Conservation (phyloP, 2,888 invertebrate genomes). For the Furcula furcula region DNA sequence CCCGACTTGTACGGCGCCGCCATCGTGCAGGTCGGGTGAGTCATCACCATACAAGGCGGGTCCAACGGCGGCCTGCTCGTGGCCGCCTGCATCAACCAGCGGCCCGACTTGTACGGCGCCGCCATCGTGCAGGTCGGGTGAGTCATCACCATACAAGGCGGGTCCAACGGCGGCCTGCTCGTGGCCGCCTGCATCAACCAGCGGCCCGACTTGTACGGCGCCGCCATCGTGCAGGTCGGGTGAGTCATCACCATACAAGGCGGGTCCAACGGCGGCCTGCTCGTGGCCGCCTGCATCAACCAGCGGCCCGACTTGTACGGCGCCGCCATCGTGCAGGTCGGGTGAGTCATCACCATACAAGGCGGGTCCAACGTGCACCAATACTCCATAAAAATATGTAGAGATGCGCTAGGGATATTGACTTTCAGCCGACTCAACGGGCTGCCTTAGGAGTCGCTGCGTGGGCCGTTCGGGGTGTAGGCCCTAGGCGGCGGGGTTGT, state of each 20-base stretch:
- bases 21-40: slow-evolving; percentile 96
- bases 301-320: slow-evolving; percentile 97
- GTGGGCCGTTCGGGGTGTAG: too few relatives aligned
- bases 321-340: slow-evolving; percentile 96
- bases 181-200: slow-evolving; percentile 97
- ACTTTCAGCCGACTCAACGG: too few relatives aligned
- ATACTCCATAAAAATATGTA: too few relatives aligned
- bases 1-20: slow-evolving; percentile 97
- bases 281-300: slow-evolving; percentile 97
- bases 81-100: slow-evolving; percentile 96
- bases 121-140: slow-evolving; percentile 97
- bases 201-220: slow-evolving; percentile 96
- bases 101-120: slow-evolving; percentile 96
- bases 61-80: slow-evolving; percentile 99
- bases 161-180: slow-evolving; percentile 98
- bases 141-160: slow-evolving; percentile 93
- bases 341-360: slow-evolving; percentile 85
- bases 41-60: slow-evolving; percentile 93
- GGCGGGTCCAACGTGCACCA: too few relatives aligned
- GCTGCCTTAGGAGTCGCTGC: too few relatives aligned
- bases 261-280: slow-evolving; percentile 97
- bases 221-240: slow-evolving; percentile 97
- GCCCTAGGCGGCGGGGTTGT: too few relatives aligned
- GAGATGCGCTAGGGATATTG: too few relatives aligned
- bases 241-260: slow-evolving; percentile 93